A percentile compares a stretch with the other conserved stretches of the same genome.
Conservation (phyloP, 2,888 invertebrate species). For the Rotaria sp. region DNA sequence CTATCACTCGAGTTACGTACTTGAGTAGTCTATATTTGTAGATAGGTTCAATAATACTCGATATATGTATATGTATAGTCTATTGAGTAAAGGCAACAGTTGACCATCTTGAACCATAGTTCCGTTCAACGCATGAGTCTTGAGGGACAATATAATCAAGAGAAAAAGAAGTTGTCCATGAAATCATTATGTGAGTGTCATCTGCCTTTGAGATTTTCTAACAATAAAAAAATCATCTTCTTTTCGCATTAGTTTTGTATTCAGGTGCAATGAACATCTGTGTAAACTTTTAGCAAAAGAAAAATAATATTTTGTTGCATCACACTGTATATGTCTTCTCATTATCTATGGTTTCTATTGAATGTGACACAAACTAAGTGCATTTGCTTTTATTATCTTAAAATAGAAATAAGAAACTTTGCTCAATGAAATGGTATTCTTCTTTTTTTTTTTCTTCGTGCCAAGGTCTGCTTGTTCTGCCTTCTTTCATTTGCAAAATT, state of each 20-base stretch:
- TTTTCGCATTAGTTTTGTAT: not conserved
- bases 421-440: not conserved
- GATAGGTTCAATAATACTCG: not conserved
- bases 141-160: not conserved
- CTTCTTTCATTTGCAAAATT: not conserved
- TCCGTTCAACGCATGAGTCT: not conserved
- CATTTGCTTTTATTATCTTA: conserved; percentile 4
- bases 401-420: not conserved
- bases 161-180: not conserved
- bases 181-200: not conserved
- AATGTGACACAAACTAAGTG: not conserved
- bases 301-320: not conserved
- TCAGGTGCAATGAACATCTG: not conserved
- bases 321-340: not conserved
- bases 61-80: not conserved
- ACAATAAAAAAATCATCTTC: not conserved
- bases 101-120: not conserved
- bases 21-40: not conserved
- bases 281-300: not conserved
- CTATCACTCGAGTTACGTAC: not conserved
- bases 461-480: not conserved
- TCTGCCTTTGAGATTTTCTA: not conserved
- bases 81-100: not conserved
- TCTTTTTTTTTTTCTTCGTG: not conserved
- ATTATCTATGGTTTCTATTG: not conserved